Base-by-base conservation (phyloP, 2,888 invertebrate species). In the Criorhina ranunculi region DNA sequence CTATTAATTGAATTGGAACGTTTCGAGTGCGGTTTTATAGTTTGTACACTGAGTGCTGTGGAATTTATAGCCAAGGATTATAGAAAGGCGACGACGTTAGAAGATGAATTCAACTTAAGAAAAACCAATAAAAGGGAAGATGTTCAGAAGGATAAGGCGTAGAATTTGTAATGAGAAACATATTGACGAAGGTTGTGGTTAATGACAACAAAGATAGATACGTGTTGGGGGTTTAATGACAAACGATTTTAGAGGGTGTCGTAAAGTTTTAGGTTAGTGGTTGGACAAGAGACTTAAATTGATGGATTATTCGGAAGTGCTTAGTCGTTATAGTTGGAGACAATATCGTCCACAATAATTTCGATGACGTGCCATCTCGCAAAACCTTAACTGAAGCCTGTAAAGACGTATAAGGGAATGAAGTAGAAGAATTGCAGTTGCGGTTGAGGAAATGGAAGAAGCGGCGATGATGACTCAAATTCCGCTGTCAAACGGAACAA, bases 1-100 rank as follows among this genome's bases (percentile, higher is more conserved):
- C 67, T 55, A 60, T 75, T 46, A 75, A 62, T 62, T 75, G 46
- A 75, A 69, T 64, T 55, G 31, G 67, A 60, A 24, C 37, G 29
- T 53, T 55, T 60, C 8, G 11, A 66, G 35, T 33, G 44, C 17
- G 37, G 7, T 67, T 73, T 73, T 60, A 67, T 69, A 55, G 55
- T 33, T 75, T 44, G 62, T 55, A n/a, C 51, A 33, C 60, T 15
- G n/a, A 60, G 59, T 59, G 59, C 29, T 11, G 49, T 37, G 49
- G n/a, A 60, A 60, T 72, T 60, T 40, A 72, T 51, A 49, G 51
- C 40, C 40, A n/a, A 11, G 37, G 35, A 33, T 37, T 29, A n/a
- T n/a, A 66, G 49, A 51, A 12, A 15, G 37, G n/a, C 37, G 5
- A 35, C 19, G 11, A 35, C 19, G 11, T 17, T 6, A 11, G 31